These are phyloP conservation scores for Rhizomys pruinosus DNA, from an alignment of 2,113 vertebrate species.

Conservation along the genomic window DNA sequence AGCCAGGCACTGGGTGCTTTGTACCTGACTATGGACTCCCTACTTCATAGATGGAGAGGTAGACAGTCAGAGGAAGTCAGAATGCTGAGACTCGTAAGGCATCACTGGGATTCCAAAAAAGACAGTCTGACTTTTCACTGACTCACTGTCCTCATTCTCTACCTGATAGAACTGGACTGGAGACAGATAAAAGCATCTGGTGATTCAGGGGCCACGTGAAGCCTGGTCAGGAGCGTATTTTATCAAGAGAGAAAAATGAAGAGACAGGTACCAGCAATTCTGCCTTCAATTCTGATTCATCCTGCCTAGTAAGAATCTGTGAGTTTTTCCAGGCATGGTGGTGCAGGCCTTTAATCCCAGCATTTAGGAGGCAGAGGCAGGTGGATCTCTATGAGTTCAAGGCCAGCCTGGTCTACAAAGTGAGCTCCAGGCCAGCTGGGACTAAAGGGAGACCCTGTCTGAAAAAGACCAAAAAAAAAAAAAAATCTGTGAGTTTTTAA, in stretches of 20 bases:
- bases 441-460: too few species aligned
- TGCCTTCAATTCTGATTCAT: neutral
- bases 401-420: too few species aligned
- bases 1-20: neutral
- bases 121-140: neutral
- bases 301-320: neutral
- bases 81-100: neutral
- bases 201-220: neutral
- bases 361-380: too few species aligned
- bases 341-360: too few species aligned
- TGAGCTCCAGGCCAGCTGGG: too few species aligned
- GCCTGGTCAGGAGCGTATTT: neutral
- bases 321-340: too few species aligned
- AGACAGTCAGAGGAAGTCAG: neutral
- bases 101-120: neutral
- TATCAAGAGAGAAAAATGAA: slow-evolving; percentile 6
- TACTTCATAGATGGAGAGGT: neutral
- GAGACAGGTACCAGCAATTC: neutral
- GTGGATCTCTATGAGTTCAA: too few species aligned
- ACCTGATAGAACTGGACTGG: neutral
- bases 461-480: too few species aligned
- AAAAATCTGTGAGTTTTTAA: too few species aligned
- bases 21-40: neutral
- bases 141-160: neutral
- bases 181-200: neutral